Percentiles rank a stretch among this genome's conserved stretches.
These are phyloP conservation scores for Megaceryle torquata DNA, from an alignment of 2,113 vertebrate genomes.

Conservation along the genomic window DNA sequence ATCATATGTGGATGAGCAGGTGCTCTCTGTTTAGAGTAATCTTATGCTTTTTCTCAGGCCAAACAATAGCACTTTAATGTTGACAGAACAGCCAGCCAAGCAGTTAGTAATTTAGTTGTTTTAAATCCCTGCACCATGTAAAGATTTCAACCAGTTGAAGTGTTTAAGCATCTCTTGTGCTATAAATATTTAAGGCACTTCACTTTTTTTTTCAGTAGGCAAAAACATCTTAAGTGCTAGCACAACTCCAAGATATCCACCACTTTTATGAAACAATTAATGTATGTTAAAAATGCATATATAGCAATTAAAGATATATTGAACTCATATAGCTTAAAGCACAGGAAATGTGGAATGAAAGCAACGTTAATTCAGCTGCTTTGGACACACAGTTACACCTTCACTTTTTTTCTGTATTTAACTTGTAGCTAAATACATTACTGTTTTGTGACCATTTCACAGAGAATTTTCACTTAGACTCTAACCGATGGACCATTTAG, in stretches of 20 bases:
- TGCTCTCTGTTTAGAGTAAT: neutral
- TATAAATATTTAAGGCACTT: neutral
- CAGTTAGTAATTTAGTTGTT: neutral
- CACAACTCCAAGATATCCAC: neutral
- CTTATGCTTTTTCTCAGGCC: neutral
- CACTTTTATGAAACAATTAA: neutral
- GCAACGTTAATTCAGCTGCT: neutral
- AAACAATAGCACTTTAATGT: neutral
- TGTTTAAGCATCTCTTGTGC: neutral
- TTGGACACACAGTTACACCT: neutral
- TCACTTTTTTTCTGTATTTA: neutral
- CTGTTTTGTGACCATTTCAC: neutral
- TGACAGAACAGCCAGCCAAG: neutral
- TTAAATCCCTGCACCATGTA: neutral
- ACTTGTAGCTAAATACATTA: neutral
- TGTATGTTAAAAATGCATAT: neutral
- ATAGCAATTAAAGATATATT: neutral
- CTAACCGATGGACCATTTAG: neutral
- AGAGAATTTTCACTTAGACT: neutral
- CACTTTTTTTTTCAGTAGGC: neutral
- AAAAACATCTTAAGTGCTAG: neutral
- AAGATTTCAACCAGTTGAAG: neutral
- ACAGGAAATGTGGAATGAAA: neutral
- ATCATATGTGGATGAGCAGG: neutral
- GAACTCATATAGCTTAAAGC: neutral